Conservation (phyloP, 1,140 invertebrate species). For the Hyposmocoma kahamanoa region DNA sequence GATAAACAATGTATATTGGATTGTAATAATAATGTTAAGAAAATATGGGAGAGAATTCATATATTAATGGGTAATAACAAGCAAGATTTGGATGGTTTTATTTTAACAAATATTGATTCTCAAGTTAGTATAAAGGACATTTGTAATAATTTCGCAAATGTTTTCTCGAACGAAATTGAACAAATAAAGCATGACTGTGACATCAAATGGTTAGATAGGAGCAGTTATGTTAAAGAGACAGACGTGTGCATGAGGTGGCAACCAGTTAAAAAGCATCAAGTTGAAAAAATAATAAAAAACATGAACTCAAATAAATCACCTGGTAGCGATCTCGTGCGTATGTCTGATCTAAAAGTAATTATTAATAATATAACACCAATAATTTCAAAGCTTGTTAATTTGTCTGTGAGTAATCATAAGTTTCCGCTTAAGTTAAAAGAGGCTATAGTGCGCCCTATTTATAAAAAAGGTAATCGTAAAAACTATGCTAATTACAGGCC, state of each 20-base stretch:
- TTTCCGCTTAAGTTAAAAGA: too few relatives aligned
- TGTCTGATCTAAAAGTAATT: conserved; percentile 2
- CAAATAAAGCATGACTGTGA: conserved; percentile 1
- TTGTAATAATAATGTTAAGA: conserved; percentile 1
- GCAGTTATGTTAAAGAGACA: neutral
- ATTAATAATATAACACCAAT: neutral
- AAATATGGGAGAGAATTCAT: conserved; percentile 7
- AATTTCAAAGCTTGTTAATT: too few relatives aligned
- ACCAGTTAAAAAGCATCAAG: neutral
- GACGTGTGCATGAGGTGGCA: too few relatives aligned
- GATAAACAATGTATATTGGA: too few relatives aligned
- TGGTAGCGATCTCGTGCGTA: conserved; percentile 3
- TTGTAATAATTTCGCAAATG: conserved; percentile 4
- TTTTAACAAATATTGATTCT: neutral
- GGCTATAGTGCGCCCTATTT: neutral
- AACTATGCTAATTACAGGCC: conserved; percentile 2
- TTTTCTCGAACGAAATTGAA: neutral
- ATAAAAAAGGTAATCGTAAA: conserved; percentile 8
- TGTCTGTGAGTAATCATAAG: too few relatives aligned
- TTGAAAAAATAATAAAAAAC: neutral
- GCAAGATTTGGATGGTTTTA: neutral
- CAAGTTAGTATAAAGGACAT: neutral
- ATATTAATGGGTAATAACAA: neutral
- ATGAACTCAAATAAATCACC: neutral
- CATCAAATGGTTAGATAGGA: neutral